A percentile compares a stretch with the other conserved stretches of the same genome.
Conservation (phyloP, 37 sponge, comb jelly and placozoan genomes). For the Geodia barretti region DNA sequence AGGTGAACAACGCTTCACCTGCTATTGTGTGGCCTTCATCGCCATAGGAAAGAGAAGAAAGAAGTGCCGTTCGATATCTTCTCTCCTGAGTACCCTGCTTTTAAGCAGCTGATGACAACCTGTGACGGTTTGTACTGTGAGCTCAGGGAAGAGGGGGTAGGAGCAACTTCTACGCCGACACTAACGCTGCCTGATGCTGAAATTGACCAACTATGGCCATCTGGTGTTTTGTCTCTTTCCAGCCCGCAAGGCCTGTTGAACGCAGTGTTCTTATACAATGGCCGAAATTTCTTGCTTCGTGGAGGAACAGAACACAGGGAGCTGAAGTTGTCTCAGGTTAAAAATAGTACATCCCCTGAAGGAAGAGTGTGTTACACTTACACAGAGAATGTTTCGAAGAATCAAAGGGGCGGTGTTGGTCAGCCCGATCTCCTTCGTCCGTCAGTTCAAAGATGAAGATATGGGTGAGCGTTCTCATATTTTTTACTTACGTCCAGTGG, state of each 20-base stretch:
- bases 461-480: slow-evolving; percentile 26
- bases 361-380: slow-evolving; percentile 21
- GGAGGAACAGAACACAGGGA: slow-evolving; percentile 28
- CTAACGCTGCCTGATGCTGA: background rate
- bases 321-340: slow-evolving; percentile 18
- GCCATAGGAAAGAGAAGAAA: background rate
- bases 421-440: background rate
- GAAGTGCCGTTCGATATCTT: too few species aligned
- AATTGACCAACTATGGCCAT: slow-evolving; percentile 26
- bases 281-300: slow-evolving; percentile 13
- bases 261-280: slow-evolving; percentile 26
- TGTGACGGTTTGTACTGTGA: slow-evolving; percentile 6
- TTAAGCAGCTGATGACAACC: too few species aligned
- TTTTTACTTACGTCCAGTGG: background rate
- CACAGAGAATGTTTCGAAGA: slow-evolving; percentile 22
- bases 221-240: slow-evolving; percentile 11
- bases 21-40: background rate
- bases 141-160: slow-evolving; percentile 10
- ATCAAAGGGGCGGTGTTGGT: slow-evolving; percentile 11
- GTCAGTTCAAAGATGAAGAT: background rate
- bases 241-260: slow-evolving; percentile 5
- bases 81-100: too few species aligned
- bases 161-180: background rate
- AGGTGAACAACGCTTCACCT: background rate
- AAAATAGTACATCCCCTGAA: background rate